A percentile compares a stretch with the other conserved stretches of the same genome.
Evolutionary conservation across 2,113 vertebrate genomes (phyloP).

Genomic region (Dasyornis broadbenti): DNA sequence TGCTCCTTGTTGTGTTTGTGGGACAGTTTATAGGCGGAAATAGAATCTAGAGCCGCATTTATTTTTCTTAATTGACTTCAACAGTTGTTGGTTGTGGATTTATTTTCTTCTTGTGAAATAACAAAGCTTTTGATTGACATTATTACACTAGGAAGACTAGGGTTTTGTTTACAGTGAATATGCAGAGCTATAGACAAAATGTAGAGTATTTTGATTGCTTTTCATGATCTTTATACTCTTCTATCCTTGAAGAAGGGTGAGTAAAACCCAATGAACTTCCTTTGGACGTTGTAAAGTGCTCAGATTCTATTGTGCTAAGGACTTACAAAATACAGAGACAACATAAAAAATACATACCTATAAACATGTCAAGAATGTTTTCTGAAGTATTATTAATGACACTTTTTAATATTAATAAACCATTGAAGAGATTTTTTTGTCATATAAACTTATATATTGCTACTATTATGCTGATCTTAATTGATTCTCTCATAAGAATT

Average conservation of each 20-base stretch:
- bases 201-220: neutral
- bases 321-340: neutral
- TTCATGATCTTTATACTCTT: neutral
- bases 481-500: neutral
- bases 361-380: neutral
- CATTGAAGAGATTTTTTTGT: neutral
- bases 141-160: neutral
- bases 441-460: neutral
- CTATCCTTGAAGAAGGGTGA: neutral
- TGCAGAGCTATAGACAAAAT: neutral
- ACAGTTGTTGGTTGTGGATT: neutral
- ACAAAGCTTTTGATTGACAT: neutral
- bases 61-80: neutral
- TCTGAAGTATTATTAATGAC: neutral
- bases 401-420: neutral
- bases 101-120: neutral
- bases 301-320: neutral
- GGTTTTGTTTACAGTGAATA: neutral
- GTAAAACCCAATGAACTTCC: neutral
- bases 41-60: neutral
- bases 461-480: neutral
- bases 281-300: neutral
- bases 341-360: neutral
- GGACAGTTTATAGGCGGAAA: neutral
- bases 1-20: neutral